Evolutionary conservation across 2,113 vertebrate genomes (phyloP).

Genomic region (Tiliqua scincoides): DNA sequence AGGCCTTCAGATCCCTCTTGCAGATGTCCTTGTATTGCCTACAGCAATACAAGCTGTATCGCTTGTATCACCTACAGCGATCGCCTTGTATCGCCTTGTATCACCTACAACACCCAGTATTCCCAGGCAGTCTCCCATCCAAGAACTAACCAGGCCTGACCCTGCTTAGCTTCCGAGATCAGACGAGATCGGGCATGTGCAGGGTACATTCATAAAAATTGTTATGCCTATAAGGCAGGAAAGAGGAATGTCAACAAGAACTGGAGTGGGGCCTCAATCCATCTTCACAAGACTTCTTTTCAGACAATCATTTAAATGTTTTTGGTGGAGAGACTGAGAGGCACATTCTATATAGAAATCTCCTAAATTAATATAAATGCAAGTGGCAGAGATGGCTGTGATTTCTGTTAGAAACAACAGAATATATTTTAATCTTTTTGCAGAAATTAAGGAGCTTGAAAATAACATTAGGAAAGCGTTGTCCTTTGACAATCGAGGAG

Average conservation of each 20-base stretch:
- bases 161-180: no score
- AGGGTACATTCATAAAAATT: no score
- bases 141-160: no score
- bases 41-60: no score
- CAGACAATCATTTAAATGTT: slow-evolving; percentile 7
- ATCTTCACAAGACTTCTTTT: background rate
- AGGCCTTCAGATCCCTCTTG: no score
- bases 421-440: slow-evolving; percentile 1
- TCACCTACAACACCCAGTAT: no score
- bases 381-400: background rate
- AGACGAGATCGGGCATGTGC: no score
- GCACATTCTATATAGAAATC: no score
- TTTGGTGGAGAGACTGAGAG: background rate
- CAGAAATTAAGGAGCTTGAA: slow-evolving; percentile 93
- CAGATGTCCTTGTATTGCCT: no score
- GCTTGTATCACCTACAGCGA: no score
- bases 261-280: background rate
- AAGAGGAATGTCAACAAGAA: background rate
- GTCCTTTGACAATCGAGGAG: slow-evolving; percentile 91
- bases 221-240: background rate
- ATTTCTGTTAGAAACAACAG: background rate
- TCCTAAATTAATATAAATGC: background rate
- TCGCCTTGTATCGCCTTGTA: no score
- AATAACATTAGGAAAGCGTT: slow-evolving; percentile 91
- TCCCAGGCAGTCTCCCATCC: no score